Evolutionary conservation across 2,113 vertebrate genomes (phyloP).

Genomic region (Blennius ocellaris): DNA sequence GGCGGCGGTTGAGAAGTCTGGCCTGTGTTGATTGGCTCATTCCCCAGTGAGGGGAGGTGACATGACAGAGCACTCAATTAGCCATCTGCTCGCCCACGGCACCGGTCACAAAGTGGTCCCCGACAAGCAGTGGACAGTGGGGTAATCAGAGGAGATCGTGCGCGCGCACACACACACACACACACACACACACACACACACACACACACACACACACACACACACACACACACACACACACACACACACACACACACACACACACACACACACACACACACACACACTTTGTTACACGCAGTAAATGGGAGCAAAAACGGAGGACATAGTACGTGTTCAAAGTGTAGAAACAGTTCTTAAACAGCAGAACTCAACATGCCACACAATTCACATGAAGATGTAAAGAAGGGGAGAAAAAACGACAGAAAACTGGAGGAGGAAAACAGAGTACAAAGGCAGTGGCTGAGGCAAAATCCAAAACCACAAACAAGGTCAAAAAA

Average conservation of each 20-base stretch:
- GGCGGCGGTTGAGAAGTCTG: constrained; percentile 56
- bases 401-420: too few relatives aligned
- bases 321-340: constrained; percentile 7
- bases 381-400: too few relatives aligned
- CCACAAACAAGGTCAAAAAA: too few relatives aligned
- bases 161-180: neutral
- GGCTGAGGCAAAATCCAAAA: too few relatives aligned
- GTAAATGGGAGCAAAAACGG: constrained; percentile 32
- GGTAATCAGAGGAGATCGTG: constrained; percentile 42
- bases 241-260: constrained; percentile 11
- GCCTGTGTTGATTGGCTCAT: constrained; percentile 70
- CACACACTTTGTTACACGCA: constrained; percentile 3
- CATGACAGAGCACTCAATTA: constrained; percentile 82
- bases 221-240: constrained; percentile 9
- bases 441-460: too few relatives aligned
- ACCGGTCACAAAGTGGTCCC: constrained; percentile 62
- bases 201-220: constrained; percentile 5
- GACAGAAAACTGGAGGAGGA: too few relatives aligned
- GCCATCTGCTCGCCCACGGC: constrained; percentile 77
- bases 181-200: constrained; percentile 12
- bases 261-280: constrained; percentile 5
- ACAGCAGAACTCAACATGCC: too few relatives aligned
- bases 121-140: constrained; percentile 58
- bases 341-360: neutral
- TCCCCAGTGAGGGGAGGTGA: constrained; percentile 72